Percentiles rank a stretch among this genome's conserved stretches.
Evolutionary conservation across 2,797 vertebrate species (phyloP).

Genomic region (Falco naumanni): DNA sequence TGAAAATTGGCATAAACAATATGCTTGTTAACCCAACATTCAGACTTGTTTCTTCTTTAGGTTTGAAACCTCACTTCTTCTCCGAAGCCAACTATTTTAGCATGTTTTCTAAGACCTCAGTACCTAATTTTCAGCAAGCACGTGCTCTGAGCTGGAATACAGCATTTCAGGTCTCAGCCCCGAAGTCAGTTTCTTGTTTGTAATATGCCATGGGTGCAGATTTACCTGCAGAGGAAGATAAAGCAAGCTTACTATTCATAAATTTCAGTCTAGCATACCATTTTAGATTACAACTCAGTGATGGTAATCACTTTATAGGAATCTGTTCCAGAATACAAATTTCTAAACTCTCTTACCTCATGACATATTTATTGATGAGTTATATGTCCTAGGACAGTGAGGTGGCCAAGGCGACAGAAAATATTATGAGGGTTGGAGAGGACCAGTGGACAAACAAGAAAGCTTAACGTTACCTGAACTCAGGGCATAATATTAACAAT

Average conservation of each 20-base stretch:
- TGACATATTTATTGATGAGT: not conserved
- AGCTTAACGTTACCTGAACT: not conserved
- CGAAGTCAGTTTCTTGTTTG: not conserved
- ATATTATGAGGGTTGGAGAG: not conserved
- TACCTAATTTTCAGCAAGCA: not conserved
- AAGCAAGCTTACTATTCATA: constrained; percentile 34
- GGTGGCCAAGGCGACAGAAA: not conserved
- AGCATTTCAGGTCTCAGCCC: not conserved
- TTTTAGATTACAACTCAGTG: constrained; percentile 35
- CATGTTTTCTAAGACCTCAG: not conserved
- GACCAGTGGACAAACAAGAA: not conserved
- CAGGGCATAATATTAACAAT: not conserved
- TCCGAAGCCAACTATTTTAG: not conserved
- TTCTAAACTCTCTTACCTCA: constrained; percentile 5
- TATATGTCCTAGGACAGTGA: not conserved
- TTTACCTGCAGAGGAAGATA: not conserved
- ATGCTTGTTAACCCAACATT: not conserved
- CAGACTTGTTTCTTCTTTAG: not conserved
- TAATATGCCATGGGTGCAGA: not conserved
- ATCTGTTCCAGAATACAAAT: constrained; percentile 26
- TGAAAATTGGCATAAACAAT: not conserved
- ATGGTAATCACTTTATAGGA: constrained; percentile 35
- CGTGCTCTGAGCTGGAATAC: not conserved
- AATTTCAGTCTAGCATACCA: constrained; percentile 9
- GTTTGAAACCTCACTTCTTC: not conserved